Base-by-base conservation (phyloP, 2,888 invertebrate species). In the Bombyx huttoni region DNA sequence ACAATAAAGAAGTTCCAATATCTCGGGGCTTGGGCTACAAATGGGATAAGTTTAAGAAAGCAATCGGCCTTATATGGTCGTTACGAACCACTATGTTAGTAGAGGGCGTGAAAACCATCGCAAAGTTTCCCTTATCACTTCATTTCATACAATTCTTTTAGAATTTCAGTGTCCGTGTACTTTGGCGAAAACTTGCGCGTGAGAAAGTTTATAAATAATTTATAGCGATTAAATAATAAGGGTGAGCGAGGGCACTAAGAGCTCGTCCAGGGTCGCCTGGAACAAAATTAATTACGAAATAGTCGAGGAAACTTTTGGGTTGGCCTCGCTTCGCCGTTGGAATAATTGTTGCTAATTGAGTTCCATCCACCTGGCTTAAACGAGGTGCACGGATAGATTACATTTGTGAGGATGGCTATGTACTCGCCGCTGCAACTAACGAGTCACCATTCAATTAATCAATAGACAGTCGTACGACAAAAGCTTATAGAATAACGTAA, bases 41-140 rank as follows among this genome's bases (percentile, higher is more conserved):
- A 86, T 86, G 83, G 84, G 84, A 81, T 79, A 85, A 86, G 78
- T 86, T 86, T 83, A 81, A 79, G 84, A 82, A 85, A 85, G 86
- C 86, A 85, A 86, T 85, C 82, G 82, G 77, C 80, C 82, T 83
- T 85, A 84, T 85, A 85, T 82, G 84, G 81, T 81, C 81, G 83
- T 83, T 83, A 82, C 75, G 78, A 78, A 80, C 80, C 79, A 78
- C 79, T 80, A 78, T 68, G 71, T 68, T 50, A 75, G 75, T 67
- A 70, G 72, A 71, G 69, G 72, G 81, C 77, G 83, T 75, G 82
- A 81, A 81, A 81, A 78, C 78, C 80, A 74, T 81, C 77, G 71
- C 63, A 75, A 83, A 82, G 66, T 84, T 85, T 73, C 78, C 68
- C 75, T 76, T 78, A 78, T 78, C 72, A 75, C 75, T 70, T 75